These are phyloP conservation scores for Alsophila aescularia DNA, from an alignment of 2,888 invertebrate genomes.

Conservation along the genomic window DNA sequence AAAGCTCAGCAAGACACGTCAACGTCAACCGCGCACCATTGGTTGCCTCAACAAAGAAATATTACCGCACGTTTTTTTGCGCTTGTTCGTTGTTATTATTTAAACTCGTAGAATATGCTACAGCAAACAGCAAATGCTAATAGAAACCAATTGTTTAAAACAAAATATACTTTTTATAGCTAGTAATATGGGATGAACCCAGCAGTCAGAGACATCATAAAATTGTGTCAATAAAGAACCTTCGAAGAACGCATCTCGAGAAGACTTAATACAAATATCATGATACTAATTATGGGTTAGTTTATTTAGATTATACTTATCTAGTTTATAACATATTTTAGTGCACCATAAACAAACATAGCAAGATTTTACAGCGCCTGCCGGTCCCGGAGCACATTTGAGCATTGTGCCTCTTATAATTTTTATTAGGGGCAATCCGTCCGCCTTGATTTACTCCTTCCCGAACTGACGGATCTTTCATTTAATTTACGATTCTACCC, in stretches of 20 bases:
- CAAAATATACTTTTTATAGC: constrained; percentile 25
- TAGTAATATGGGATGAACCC: constrained; percentile 22
- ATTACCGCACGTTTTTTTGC: constrained; percentile 73
- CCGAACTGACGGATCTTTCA: constrained; percentile 83
- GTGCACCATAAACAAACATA: constrained; percentile 84
- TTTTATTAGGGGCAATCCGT: constrained; percentile 85
- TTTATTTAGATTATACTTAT: constrained; percentile 83
- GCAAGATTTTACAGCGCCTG: constrained; percentile 82
- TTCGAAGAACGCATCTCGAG: constrained; percentile 44
- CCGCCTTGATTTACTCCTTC: constrained; percentile 83
- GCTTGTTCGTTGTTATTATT: constrained; percentile 55
- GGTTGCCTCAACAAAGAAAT: constrained; percentile 80
- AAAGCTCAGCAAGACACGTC: constrained; percentile 77
- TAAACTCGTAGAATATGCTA: constrained; percentile 15
- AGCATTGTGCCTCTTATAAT: constrained; percentile 84
- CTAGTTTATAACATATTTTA: constrained; percentile 85
- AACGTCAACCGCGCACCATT: constrained; percentile 75
- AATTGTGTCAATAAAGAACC: constrained; percentile 57
- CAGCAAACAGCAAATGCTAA: constrained; percentile 28
- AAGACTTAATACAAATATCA: constrained; percentile 70
- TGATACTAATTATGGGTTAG: constrained; percentile 78
- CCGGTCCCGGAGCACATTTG: constrained; percentile 78
- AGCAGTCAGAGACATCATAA: constrained; percentile 49
- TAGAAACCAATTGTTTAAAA: constrained; percentile 31
- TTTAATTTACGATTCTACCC: constrained; percentile 82